Percentiles rank a stretch among this genome's conserved stretches.
Conservation (phyloP, 1,140 invertebrate species). For the Leptoteleia sp. region DNA sequence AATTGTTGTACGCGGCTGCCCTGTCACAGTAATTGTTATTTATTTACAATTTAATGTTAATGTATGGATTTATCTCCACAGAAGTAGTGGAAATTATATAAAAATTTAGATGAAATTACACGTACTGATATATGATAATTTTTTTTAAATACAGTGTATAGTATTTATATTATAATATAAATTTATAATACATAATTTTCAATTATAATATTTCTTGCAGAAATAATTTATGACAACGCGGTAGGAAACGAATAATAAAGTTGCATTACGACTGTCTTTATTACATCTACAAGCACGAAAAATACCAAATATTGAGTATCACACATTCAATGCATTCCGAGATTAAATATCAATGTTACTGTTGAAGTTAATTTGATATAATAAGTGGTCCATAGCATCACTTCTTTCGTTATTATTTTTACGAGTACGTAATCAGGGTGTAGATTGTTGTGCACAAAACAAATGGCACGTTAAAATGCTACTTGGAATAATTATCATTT, state of each 20-base stretch:
- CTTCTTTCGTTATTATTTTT: conserved; percentile 6
- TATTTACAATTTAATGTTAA: too few species aligned
- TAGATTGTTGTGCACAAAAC: neutral
- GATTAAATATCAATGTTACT: conserved; percentile 52
- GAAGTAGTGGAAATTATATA: too few species aligned
- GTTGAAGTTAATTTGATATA: conserved; percentile 36
- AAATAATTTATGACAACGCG: conserved; percentile 15
- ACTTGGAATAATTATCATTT: too few species aligned
- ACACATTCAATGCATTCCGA: conserved; percentile 32
- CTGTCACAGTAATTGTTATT: too few species aligned
- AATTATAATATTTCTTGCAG: too few species aligned
- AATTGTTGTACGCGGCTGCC: too few species aligned
- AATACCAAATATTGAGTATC: conserved; percentile 33
- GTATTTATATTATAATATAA: too few species aligned
- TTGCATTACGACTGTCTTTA: conserved; percentile 1
- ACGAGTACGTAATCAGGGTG: neutral
- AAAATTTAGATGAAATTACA: too few species aligned
- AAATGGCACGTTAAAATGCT: neutral
- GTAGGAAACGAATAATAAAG: conserved; percentile 9
- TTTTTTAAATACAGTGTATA: too few species aligned
- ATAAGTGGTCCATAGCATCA: conserved; percentile 11
- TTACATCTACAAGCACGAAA: conserved; percentile 6
- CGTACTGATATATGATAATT: too few species aligned
- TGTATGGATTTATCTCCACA: too few species aligned
- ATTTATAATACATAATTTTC: too few species aligned